Evolutionary conservation across 2,113 vertebrate species (phyloP), one percentile per base, ranked within the genome.

Genomic region (Thalassarche chlororhynchos): DNA sequence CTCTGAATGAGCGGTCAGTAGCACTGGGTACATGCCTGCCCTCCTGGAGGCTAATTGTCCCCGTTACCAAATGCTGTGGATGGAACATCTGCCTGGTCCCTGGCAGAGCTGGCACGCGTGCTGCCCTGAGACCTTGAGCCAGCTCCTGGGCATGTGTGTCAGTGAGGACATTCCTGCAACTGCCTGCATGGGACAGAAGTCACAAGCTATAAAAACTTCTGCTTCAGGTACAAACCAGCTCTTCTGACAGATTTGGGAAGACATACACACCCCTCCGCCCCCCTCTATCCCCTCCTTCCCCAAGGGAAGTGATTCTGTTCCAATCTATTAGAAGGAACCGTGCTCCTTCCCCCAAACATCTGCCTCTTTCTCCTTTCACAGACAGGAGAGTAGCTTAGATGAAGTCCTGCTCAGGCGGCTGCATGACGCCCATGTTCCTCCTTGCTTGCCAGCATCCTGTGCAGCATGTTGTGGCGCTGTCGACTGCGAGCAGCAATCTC

Each of bases 1-100:
- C 64, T 36, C 65, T 4, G 20, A 20, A 8, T 0, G 6, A 61
- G 54, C 0, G 6, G 51, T 25, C 17, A 3, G 51, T 8, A n/a
- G 40, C 34, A 8, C n/a, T 7, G 21, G 46, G 64, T 7, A 14
- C 10, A 0, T n/a, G 54, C 61, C 8, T 24, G 44, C 12, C 6
- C 29, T 66, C 52, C 61, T 9, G 31, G 8, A 18, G 44, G 10
- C 9, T 19, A 4, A 29, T 18, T 24, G 29, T 29, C 11, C n/a
- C 38, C 1, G 3, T n/a, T 7, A 46, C 23, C 61, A 14, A 13
- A 7, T 32, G 34, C 23, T 2, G 1, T 15, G 25, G 72, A 14
- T 10, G 31, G 36, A 44, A 52, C 25, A 6, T 36, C 46, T 46
- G 74, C 44, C 64, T 7, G 23, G 34, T 16, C 24, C 11, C 19